Base-by-base conservation (phyloP, 2,797 vertebrate species). In the Lagorchestes hirsutus region DNA sequence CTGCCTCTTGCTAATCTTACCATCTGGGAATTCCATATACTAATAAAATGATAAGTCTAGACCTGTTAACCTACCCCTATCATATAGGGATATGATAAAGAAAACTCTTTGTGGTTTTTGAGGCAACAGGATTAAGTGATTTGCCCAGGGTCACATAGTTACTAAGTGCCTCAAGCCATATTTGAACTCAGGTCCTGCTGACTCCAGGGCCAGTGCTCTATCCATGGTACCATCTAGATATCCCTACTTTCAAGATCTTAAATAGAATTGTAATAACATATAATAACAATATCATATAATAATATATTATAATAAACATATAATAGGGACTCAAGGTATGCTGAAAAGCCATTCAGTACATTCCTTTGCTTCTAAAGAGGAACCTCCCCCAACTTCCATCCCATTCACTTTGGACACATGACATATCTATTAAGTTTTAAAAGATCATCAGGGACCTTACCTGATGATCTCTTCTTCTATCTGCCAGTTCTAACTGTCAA, bases 321-420 rank as follows among this genome's bases (percentile, higher is more conserved):
- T 87, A 46, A 92, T 34, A 90, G 12, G 55, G 40, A 96, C 93
- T 50, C 56, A 58, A 46, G 34, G 4, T 94, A 31, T 95, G 54
- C 27, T 90, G 59, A 95, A 93, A 91, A 8, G 87, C 12, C 5
- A 22, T 1, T 0, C 0, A n/a, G 95, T 94, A 94, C 62, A 40
- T 40, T 82, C 18, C 74, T 34, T 31, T 90, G 62, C 8, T 95
- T 40, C 6, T 62, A 90, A 57, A 57, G 50, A 87, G 34, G 56
- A 13, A 10, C 22, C 22, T 50, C 8, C 24, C 22, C 40, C n/a
- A 74, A 12, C 28, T 3, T 91, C 54, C 3, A 92, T 50, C 46
- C 92, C 91, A 93, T 92, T 97, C 16, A 54, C 50, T 94, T 50
- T 54, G 31, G 54, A 93, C 52, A 87, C 58, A 94, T 93, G 90